Evolutionary conservation across 2,797 vertebrate species (phyloP).

Genomic region (Siniperca obscura): DNA sequence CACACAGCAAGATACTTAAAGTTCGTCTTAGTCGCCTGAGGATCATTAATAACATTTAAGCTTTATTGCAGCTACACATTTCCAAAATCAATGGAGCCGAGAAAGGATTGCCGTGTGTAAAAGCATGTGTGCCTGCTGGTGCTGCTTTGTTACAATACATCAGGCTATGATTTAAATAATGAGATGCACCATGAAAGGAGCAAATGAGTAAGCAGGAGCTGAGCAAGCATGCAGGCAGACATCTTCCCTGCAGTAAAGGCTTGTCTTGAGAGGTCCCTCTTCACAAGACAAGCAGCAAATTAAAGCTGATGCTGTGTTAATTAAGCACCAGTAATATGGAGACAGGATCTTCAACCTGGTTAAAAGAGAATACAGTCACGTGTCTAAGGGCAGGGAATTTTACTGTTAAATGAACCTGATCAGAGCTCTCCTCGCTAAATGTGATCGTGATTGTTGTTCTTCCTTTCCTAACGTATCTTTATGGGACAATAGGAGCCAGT

Average conservation of each 20-base stretch:
- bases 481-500: constrained; percentile 13
- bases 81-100: neutral
- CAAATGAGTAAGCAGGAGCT: constrained; percentile 57
- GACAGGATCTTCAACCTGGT: constrained; percentile 49
- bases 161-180: constrained; percentile 60
- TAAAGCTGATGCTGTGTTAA: constrained; percentile 65
- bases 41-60: constrained; percentile 33
- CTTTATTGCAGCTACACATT: constrained; percentile 26
- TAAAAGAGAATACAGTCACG: constrained; percentile 13
- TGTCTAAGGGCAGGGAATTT: neutral
- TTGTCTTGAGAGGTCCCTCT: neutral
- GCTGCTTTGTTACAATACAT: constrained; percentile 44
- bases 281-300: constrained; percentile 54
- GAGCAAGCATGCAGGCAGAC: constrained; percentile 37
- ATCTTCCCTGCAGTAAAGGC: constrained; percentile 57
- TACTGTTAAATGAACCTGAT: constrained; percentile 39
- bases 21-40: constrained; percentile 22
- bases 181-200: constrained; percentile 40
- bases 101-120: constrained; percentile 18
- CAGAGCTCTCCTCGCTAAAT: constrained; percentile 9
- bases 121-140: constrained; percentile 51
- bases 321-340: constrained; percentile 52
- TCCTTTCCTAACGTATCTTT: constrained; percentile 2
- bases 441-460: neutral
- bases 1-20: constrained; percentile 18